Evolutionary conservation across 2,888 invertebrate genomes (phyloP).

Genomic region (Acanthosepion pharaonis): DNA sequence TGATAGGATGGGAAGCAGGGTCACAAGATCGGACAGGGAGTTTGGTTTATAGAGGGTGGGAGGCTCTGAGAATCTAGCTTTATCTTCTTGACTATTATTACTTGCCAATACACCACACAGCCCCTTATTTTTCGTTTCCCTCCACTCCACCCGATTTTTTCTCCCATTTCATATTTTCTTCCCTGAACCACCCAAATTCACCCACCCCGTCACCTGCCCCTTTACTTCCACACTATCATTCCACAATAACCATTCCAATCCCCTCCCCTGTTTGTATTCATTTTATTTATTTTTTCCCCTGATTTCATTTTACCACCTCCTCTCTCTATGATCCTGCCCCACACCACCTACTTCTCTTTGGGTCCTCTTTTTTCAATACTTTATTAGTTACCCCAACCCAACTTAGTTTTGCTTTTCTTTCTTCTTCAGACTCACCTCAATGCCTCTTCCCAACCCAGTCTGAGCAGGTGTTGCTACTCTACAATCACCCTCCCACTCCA

Average conservation of each 20-base stretch:
- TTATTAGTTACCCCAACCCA: background rate
- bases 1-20: background rate
- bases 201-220: background rate
- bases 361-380: background rate
- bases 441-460: background rate
- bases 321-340: background rate
- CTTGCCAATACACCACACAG: background rate
- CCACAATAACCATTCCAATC: background rate
- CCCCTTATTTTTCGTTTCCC: background rate
- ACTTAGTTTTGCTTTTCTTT: background rate
- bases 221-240: background rate
- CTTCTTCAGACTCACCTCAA: background rate
- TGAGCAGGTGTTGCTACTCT: conserved; percentile 13
- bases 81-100: conserved; percentile 15
- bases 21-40: background rate
- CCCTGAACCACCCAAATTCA: too few species aligned
- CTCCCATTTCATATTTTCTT: conserved; percentile 21
- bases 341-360: background rate
- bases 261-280: background rate
- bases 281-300: background rate
- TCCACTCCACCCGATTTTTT: background rate
- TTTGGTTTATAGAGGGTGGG: background rate
- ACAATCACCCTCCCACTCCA: background rate
- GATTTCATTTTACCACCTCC: conserved; percentile 33
- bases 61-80: background rate